Evolutionary conservation across 2,888 invertebrate genomes (phyloP), one percentile per base, ranked within the genome.

Genomic region (Aphrophora alni): DNA sequence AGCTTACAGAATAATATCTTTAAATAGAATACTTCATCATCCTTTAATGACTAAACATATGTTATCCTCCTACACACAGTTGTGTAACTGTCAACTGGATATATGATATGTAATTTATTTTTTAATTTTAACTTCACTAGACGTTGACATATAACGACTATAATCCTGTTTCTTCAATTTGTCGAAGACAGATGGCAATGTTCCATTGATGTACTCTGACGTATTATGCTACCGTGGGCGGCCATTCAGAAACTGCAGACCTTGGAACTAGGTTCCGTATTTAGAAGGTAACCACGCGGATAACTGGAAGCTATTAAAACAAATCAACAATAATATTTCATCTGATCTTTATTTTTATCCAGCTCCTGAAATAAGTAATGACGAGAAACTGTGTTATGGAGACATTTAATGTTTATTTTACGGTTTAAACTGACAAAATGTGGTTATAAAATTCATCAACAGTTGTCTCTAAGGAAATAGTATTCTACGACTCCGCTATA

Each of bases 261-360:
- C 59, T 59, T 59, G 59, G 59, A 59, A 59, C 59, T n/a, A 59
- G 21, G 59, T 59, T 59, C 59, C 59, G 59, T 59, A 59, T 59
- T 59, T 59, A 59, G 59, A 59, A 59, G 59, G 44, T 21, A 21
- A 8, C 59, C 59, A 59, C 21, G 21, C 33, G 33, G 8, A 33
- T 33, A 8, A 8, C 59, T 21, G 2, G 59, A n/a, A 21, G 59
- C 59, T 14, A 21, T 59, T 7, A 2, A 14, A 21, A 5, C 4
- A 59, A 59, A 59, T 59, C 21, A 21, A 21, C 10, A 21, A 59
- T 21, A 2, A 59, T 59, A 2, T 44, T 59, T 59, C 59, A 59
- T 7, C 21, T 21, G 21, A 21, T 12, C 59, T 21, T 12, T 59
- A 59, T n/a, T n/a, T n/a, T n/a, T n/a, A n/a, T n/a, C n/a, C n/a